Conservation (phyloP, 2,113 vertebrate genomes). For the Trichomycterus rosablanca region DNA sequence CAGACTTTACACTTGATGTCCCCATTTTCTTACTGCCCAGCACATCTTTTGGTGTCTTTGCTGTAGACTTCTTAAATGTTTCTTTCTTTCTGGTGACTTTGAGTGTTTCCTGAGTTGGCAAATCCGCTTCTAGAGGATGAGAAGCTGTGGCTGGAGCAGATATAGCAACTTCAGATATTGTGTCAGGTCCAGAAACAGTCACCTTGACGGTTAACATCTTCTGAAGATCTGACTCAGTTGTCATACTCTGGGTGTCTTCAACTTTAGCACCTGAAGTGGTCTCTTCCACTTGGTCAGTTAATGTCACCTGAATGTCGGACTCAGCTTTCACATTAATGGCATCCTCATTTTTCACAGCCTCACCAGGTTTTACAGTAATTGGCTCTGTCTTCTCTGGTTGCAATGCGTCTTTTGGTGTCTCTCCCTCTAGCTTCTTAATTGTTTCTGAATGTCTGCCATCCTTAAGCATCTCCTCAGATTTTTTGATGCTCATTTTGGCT, state of each 20-base stretch:
- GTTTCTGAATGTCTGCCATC: not conserved
- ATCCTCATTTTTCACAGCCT: not conserved
- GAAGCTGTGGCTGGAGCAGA: too few species aligned
- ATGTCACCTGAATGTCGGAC: not conserved
- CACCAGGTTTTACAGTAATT: not conserved
- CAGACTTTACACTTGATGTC: too few species aligned
- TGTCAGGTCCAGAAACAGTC: conserved; percentile 4
- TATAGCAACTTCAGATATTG: not conserved
- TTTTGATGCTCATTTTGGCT: not conserved
- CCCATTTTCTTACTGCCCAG: too few species aligned
- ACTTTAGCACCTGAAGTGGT: not conserved
- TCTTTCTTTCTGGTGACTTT: not conserved
- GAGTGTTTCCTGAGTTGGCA: not conserved
- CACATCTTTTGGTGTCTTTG: not conserved
- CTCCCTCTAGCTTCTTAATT: not conserved
- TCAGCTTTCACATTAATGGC: not conserved
- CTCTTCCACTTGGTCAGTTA: not conserved
- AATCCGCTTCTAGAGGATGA: too few species aligned
- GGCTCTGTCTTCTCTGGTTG: not conserved
- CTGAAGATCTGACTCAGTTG: too few species aligned
- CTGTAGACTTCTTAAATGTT: too few species aligned
- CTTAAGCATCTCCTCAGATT: not conserved
- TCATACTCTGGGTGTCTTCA: too few species aligned
- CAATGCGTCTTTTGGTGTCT: too few species aligned
- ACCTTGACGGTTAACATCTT: too few species aligned